Percentiles rank a stretch among this genome's conserved stretches.
Conservation (phyloP, 2,888 invertebrate species). For the Diadegma fenestrale region DNA sequence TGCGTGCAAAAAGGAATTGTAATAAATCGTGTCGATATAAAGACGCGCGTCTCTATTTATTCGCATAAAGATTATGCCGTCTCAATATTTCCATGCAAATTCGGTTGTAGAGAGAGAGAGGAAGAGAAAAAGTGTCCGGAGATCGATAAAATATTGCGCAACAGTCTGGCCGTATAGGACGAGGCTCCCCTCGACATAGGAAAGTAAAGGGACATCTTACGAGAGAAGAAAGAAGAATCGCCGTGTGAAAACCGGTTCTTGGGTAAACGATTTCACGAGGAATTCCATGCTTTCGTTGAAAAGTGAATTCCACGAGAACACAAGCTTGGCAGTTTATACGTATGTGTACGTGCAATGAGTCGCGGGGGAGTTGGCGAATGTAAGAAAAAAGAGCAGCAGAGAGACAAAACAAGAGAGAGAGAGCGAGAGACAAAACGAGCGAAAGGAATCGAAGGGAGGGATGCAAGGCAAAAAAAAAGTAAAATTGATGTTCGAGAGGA, state of each 20-base stretch:
- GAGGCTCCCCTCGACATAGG: background rate
- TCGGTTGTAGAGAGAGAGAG: too few relatives aligned
- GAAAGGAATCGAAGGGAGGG: slow-evolving; percentile 28
- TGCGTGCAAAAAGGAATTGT: too few relatives aligned
- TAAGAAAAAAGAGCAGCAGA: background rate
- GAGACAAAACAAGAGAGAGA: background rate
- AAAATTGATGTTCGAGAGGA: slow-evolving; percentile 12
- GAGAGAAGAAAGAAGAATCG: slow-evolving; percentile 32
- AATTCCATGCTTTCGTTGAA: slow-evolving; percentile 69
- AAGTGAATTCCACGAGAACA: slow-evolving; percentile 68
- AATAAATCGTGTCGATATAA: background rate
- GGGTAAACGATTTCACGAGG: slow-evolving; percentile 66
- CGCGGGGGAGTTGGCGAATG: slow-evolving; percentile 33
- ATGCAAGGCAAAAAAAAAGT: slow-evolving; percentile 35
- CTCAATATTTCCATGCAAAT: background rate
- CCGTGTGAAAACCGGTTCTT: slow-evolving; percentile 67
- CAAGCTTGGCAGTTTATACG: background rate
- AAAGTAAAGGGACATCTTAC: slow-evolving; percentile 50
- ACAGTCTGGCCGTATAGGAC: background rate
- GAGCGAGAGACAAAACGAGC: slow-evolving; percentile 6
- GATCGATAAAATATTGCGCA: background rate
- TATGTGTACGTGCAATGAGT: slow-evolving; percentile 35
- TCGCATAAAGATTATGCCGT: background rate
- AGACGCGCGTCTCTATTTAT: background rate
- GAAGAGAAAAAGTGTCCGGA: background rate